These are phyloP conservation scores for Toxostoma redivivum DNA, from an alignment of 2,113 vertebrate species.

Conservation along the genomic window DNA sequence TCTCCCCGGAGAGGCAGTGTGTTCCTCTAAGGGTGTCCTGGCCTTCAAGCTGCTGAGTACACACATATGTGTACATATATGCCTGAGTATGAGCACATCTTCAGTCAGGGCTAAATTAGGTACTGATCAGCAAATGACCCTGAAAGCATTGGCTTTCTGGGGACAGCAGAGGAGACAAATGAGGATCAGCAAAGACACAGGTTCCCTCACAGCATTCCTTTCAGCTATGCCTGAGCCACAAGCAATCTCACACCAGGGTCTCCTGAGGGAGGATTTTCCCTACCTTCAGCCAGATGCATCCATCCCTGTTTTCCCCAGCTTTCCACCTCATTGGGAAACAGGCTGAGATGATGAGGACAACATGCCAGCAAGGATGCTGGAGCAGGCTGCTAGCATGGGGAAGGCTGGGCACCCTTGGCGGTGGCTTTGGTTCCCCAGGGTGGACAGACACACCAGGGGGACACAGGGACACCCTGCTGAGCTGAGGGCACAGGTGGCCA, in stretches of 20 bases:
- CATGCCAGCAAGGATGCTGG: background rate
- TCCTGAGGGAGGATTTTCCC: background rate
- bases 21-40: background rate
- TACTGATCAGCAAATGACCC: background rate
- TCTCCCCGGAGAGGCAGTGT: background rate
- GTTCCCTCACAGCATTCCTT: background rate
- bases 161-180: background rate
- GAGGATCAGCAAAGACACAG: background rate
- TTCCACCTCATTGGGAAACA: background rate
- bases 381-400: background rate
- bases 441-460: background rate
- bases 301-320: background rate
- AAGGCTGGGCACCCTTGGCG: background rate
- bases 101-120: background rate
- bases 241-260: background rate
- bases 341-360: background rate
- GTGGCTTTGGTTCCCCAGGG: background rate
- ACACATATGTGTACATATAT: background rate
- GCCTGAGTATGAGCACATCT: background rate
- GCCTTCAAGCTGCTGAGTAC: background rate
- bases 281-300: background rate
- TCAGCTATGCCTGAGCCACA: background rate
- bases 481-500: background rate
- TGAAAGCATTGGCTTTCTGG: background rate
- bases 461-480: background rate